Conservation (phyloP, 2,797 vertebrate species). For the Lagocephalus sceleratus region DNA sequence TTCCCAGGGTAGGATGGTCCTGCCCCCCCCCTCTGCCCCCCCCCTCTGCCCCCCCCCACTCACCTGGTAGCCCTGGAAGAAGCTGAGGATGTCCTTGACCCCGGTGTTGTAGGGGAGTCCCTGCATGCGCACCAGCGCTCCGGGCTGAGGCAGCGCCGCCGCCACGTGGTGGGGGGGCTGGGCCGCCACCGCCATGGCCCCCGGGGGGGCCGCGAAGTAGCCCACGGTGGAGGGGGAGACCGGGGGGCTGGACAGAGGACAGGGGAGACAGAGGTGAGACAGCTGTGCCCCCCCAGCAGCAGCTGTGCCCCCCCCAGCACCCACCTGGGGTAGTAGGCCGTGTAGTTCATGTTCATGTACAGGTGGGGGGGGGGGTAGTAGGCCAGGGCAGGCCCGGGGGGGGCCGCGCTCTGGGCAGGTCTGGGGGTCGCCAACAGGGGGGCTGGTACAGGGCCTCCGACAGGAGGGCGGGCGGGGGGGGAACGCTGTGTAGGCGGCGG, state of each 20-base stretch:
- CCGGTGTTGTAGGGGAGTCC: slow-evolving; percentile 91
- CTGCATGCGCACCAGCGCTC: slow-evolving; percentile 91
- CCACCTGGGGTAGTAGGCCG: slow-evolving; percentile 94
- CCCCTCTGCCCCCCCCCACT: slow-evolving; percentile 34
- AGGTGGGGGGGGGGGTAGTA: slow-evolving; percentile 92
- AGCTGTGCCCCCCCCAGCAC: no score
- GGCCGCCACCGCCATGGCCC: slow-evolving; percentile 80
- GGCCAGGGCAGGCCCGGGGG: slow-evolving; percentile 81
- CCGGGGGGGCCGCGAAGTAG: slow-evolving; percentile 86
- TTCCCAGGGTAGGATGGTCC: no score
- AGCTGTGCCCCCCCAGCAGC: no score
- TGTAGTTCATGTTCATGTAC: slow-evolving; percentile 99
- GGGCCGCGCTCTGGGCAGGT: slow-evolving; percentile 74
- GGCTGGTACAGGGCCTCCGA: slow-evolving; percentile 91
- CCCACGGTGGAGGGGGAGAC: slow-evolving; percentile 91
- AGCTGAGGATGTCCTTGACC: slow-evolving; percentile 94
- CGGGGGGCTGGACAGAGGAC: slow-evolving; percentile 80
- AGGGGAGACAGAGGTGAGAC: neutral
- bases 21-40: no score
- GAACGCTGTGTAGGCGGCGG: slow-evolving; percentile 86
- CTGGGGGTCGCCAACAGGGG: slow-evolving; percentile 85
- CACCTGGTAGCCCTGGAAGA: slow-evolving; percentile 98
- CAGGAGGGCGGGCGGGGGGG: slow-evolving; percentile 83
- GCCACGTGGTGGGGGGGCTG: slow-evolving; percentile 61
- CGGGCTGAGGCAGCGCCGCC: slow-evolving; percentile 79